These are phyloP conservation scores for Macrophya annulata DNA, from an alignment of 2,888 invertebrate genomes.

Conservation along the genomic window DNA sequence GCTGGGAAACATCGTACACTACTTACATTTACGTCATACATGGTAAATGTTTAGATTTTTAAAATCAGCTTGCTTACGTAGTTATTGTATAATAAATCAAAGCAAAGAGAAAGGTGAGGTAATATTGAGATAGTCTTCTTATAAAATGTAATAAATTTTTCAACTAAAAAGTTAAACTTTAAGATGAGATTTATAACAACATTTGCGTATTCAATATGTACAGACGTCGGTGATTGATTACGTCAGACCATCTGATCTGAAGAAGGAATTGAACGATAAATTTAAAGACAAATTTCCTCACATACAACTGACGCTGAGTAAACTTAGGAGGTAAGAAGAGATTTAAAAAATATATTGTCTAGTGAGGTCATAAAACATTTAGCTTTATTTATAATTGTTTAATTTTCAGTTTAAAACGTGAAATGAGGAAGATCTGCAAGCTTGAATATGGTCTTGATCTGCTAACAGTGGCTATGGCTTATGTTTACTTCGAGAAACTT, in stretches of 20 bases:
- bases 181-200: slow-evolving; percentile 15
- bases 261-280: slow-evolving; percentile 98
- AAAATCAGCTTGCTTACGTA: not conserved
- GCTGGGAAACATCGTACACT: slow-evolving; percentile 94
- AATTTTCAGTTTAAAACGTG: slow-evolving; percentile 92
- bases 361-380: not conserved
- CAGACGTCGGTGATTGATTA: slow-evolving; percentile 97
- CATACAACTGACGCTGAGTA: slow-evolving; percentile 96
- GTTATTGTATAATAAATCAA: not conserved
- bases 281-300: slow-evolving; percentile 97
- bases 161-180: not conserved
- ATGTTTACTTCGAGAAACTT: slow-evolving; percentile 99
- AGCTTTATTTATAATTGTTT: slow-evolving; percentile 25
- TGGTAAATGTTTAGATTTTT: slow-evolving; percentile 79
- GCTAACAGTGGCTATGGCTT: slow-evolving; percentile 96
- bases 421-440: slow-evolving; percentile 96
- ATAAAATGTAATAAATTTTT: not conserved
- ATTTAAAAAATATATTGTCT: not conserved
- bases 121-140: not conserved
- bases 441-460: slow-evolving; percentile 92
- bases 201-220: slow-evolving; percentile 25
- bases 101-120: not conserved
- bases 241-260: slow-evolving; percentile 96
- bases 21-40: slow-evolving; percentile 93
- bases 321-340: slow-evolving; percentile 90